Base-by-base conservation (phyloP, 2,888 invertebrate species). In the Caenorhabditis imperialis region DNA sequence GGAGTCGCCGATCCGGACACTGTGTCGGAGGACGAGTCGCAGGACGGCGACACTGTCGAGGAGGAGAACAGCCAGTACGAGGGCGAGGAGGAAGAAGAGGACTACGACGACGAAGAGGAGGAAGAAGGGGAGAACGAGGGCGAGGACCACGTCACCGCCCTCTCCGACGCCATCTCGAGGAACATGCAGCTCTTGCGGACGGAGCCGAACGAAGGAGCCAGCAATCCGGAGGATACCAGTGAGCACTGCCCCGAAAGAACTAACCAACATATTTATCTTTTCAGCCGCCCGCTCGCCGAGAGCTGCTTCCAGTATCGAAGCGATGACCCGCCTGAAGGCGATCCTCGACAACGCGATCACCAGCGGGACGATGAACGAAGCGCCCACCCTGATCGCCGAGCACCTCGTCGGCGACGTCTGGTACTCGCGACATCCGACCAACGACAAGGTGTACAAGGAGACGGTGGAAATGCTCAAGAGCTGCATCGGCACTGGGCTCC, bases 381-480 rank as follows among this genome's bases (percentile, higher is more conserved):
- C 54, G 1, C 30, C 67, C 0, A 23, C 7, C 7, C 14, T 7
- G 7, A 20, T 67, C 14, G 30, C 67, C 6, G 45, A 37, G 18
- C 42, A 45, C 37, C 37, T 67, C 3, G 51, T 67, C 18, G 27
- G 22, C n/a, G 55, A 57, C 18, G 57, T 67, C 7, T 67, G 67
- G 67, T 42, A 50, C n/a, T 42, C 57, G 22, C 10, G 12, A 2
- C 12, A 25, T 2, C 27, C 44, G 6, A 27, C 14, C 6, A 20
- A 57, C 22, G 37, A 27, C 6, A 27, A 67, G 37, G 67, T 67
- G 18, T 30, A 44, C 22, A 44, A 25, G 6, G 44, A 57, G 18
- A 44, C 57, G 1, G 51, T 67, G 22, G 18, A 42, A 0, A 18
- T 67, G n/a, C 22, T 67, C 4, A 23, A 27, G 14, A 25, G n/a